A percentile compares a stretch with the other conserved stretches of the same genome.
Evolutionary conservation across 2,797 vertebrate species (phyloP).

Genomic region (Melanotaenia trifasciata): DNA sequence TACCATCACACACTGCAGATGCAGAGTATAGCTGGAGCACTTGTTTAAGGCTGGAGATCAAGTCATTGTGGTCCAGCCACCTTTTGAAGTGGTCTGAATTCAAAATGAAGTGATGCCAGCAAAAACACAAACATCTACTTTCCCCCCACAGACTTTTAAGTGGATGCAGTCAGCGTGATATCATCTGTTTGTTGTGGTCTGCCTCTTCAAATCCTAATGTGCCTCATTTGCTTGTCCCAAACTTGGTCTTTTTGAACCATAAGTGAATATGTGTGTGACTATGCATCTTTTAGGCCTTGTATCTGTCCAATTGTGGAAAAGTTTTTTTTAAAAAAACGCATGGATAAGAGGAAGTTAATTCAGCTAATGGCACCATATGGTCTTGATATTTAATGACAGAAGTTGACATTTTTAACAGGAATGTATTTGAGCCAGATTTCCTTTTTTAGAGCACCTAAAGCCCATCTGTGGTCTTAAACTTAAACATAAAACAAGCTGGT

Average conservation of each 20-base stretch:
- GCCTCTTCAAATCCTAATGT: neutral
- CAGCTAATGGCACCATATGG: neutral
- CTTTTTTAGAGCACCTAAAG: neutral
- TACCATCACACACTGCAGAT: conserved; percentile 38
- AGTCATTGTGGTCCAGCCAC: neutral
- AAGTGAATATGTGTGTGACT: neutral
- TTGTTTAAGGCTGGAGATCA: neutral
- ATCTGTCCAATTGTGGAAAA: neutral
- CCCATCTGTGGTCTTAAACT: neutral
- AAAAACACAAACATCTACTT: neutral
- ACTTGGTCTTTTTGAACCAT: neutral
- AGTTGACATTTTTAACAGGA: neutral
- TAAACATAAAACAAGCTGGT: neutral
- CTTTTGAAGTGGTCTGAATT: neutral
- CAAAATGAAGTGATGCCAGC: neutral
- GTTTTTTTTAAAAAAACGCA: neutral
- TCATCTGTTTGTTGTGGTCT: neutral
- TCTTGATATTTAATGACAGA: neutral
- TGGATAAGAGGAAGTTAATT: neutral
- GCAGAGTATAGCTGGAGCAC: neutral
- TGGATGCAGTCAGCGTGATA: neutral
- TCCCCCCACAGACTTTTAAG: neutral
- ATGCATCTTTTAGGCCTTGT: neutral
- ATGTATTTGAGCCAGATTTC: neutral
- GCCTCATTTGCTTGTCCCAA: neutral